These are phyloP conservation scores for Actinostola sp. DNA, from an alignment of 92 coral and sea anemone species.

Conservation along the genomic window DNA sequence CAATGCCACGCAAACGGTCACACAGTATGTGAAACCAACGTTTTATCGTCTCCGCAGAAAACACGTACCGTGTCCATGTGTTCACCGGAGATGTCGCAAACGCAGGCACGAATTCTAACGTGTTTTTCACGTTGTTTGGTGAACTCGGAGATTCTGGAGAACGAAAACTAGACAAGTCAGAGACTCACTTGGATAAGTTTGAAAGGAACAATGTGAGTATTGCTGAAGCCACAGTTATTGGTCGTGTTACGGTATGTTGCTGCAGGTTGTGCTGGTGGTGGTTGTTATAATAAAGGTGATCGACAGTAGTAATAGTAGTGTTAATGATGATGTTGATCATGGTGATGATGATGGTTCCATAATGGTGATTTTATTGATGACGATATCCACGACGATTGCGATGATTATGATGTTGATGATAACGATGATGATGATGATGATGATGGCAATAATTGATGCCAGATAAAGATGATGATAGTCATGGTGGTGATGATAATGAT, in stretches of 20 bases:
- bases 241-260: no score
- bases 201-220: conserved; percentile 84
- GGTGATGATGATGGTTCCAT: neutral
- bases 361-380: neutral
- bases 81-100: conserved; percentile 89
- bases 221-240: no score
- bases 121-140: conserved; percentile 87
- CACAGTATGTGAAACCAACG: neutral
- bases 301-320: neutral
- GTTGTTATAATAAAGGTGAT: neutral
- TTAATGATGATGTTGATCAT: neutral
- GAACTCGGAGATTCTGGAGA: conserved; percentile 94
- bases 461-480: no score
- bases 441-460: no score
- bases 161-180: conserved; percentile 87
- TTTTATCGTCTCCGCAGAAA: conserved; percentile 44
- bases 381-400: no score
- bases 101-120: conserved; percentile 97
- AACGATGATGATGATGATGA: no score
- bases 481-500: no score
- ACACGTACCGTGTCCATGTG: conserved; percentile 91
- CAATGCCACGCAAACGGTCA: neutral
- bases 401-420: no score
- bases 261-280: neutral
- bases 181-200: conserved; percentile 86